Conservation (phyloP, 2,888 invertebrate genomes). For the Cryptosula pallasiana region DNA sequence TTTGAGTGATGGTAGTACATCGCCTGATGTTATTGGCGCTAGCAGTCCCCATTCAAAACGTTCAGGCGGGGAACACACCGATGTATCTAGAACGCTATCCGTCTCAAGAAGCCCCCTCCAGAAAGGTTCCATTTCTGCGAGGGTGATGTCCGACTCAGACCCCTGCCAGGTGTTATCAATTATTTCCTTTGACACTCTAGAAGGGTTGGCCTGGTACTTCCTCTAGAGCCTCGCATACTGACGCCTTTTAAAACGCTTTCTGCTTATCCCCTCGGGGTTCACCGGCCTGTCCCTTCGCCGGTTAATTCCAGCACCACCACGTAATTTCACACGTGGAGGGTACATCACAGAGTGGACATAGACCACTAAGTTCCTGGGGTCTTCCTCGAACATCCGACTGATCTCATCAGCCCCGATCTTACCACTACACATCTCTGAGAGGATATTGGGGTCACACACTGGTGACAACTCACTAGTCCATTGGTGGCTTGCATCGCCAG, state of each 20-base stretch:
- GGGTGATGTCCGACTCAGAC: background rate
- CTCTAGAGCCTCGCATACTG: background rate
- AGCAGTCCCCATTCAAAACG: background rate
- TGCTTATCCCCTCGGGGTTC: background rate
- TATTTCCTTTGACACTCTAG: background rate
- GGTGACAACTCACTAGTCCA: background rate
- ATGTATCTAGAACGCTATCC: background rate
- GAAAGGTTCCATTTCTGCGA: background rate
- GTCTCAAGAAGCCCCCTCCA: background rate
- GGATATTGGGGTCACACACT: background rate
- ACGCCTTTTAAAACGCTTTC: background rate
- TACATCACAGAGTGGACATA: background rate
- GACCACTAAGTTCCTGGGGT: background rate
- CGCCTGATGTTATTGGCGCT: background rate
- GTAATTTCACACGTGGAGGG: no score
- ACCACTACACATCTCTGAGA: background rate
- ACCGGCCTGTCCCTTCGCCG: background rate
- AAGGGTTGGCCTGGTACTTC: background rate
- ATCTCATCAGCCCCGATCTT: background rate
- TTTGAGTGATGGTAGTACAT: background rate
- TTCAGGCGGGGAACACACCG: background rate
- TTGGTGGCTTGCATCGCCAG: no score
- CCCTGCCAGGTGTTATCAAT: slow-evolving; percentile 4
- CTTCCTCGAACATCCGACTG: background rate
- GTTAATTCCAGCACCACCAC: background rate